Base-by-base conservation (phyloP, 2,797 vertebrate genomes). In the Ctenosaura bakeri region DNA sequence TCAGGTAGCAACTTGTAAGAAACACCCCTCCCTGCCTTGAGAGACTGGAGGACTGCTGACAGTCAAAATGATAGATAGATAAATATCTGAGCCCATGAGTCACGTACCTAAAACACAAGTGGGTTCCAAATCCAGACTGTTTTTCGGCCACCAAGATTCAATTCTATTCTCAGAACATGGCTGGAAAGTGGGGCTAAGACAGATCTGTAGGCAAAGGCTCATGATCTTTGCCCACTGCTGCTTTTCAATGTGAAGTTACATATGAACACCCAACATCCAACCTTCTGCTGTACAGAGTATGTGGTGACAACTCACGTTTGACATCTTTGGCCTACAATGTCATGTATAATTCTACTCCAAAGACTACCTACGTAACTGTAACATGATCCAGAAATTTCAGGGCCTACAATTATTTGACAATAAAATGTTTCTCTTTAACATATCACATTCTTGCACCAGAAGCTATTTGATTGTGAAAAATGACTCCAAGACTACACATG, bases 341-440 rank as follows among this genome's bases (percentile, higher is more conserved):
- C 64, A 84, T 50, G 54, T 29, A 38, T 10, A 26, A 1, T 64
- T 66, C 64, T 50, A 0, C 8, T 1, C 6, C 35, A 13, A 88
- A 24, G 91, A 78, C 8, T 81, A 85, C 85, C 0, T 7, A n/a
- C 0, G 85, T 71, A 6, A 42, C 0, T 76, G 6, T 85, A 89
- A 92, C 9, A 54, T 56, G 89, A 35, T 87, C 12, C 35, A 0
- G 13, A 79, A 74, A 62, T 73, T 90, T 83, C 79, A 56, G 32
- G 42, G 38, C 18, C 52, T 85, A 26, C 38, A 38, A 89, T 8
- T 0, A 0, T 26, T 59, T 29, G 38, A 3, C 24, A 71, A 22
- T 10, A 62, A 52, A 73, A 59, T 20, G 59, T 16, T 82, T 92
- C 35, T 35, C 73, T 83, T 90, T 62, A 78, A 88, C 54, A 62